A percentile compares a stretch with the other conserved stretches of the same genome.
phyloP scores from a whole-genome alignment of 2,113 vertebrate species.

The Brachirus orientalis region DNA sequence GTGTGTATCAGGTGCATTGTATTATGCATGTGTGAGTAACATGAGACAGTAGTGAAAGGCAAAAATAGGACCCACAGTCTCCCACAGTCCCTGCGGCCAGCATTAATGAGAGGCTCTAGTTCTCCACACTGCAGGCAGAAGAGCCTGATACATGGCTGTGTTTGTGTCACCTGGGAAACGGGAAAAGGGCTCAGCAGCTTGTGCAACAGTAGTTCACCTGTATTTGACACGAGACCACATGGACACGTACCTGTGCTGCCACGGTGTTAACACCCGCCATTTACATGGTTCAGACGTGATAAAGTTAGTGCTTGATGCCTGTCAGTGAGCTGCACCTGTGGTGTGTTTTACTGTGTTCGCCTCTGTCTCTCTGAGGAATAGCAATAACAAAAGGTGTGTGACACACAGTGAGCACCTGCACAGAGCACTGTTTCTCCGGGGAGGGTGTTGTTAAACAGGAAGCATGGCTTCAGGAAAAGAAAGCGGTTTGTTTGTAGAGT shows the following conservation, averaged over 20 bases:
- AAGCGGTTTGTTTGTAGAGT: conserved; percentile 55
- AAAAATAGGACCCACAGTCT: conserved; percentile 43
- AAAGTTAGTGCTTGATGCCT: not conserved
- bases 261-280: not conserved
- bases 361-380: conserved; percentile 48
- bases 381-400: conserved; percentile 45
- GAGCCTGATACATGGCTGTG: conserved; percentile 71
- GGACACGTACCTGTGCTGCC: not conserved
- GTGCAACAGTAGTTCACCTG: conserved; percentile 58
- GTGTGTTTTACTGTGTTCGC: conserved; percentile 44
- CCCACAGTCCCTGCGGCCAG: conserved; percentile 54
- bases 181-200: conserved; percentile 42
- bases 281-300: not conserved
- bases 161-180: conserved; percentile 76
- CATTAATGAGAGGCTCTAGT: conserved; percentile 70
- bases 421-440: conserved; percentile 50
- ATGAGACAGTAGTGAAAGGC: conserved; percentile 42
- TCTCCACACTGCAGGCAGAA: conserved; percentile 46
- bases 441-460: conserved; percentile 48
- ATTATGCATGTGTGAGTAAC: conserved; percentile 19
- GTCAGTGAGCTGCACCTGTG: not conserved
- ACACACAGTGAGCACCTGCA: conserved; percentile 47
- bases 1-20: conserved; percentile 8
- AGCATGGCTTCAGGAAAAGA: conserved; percentile 36
- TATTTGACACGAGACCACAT: conserved; percentile 27